These are phyloP conservation scores for Nephrocerus scutellatus DNA, from an alignment of 2,888 invertebrate species.

Conservation along the genomic window DNA sequence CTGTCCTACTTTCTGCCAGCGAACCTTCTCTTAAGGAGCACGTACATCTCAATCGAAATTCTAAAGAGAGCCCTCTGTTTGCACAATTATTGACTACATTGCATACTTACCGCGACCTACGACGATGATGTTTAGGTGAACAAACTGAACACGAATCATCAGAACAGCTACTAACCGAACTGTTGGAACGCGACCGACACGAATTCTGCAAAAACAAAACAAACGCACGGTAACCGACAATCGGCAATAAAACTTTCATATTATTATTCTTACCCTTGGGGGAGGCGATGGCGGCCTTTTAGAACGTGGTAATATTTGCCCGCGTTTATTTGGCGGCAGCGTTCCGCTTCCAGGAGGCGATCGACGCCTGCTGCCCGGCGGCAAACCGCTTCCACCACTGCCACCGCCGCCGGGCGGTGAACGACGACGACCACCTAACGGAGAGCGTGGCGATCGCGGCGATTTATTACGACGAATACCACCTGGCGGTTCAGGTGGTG, in stretches of 20 bases:
- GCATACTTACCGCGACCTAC: conserved; percentile 41
- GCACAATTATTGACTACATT: neutral
- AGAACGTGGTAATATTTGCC: conserved; percentile 44
- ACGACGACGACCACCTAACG: conserved; percentile 32
- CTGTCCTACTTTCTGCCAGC: too few species aligned
- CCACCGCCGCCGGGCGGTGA: conserved; percentile 34
- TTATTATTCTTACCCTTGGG: conserved; percentile 38
- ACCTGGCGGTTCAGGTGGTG: conserved; percentile 40
- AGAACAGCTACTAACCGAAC: conserved; percentile 73
- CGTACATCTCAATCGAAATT: too few species aligned
- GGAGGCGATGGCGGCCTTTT: conserved; percentile 48
- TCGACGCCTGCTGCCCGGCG: conserved; percentile 36
- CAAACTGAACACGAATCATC: conserved; percentile 80
- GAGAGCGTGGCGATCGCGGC: conserved; percentile 37
- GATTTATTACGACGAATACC: conserved; percentile 38
- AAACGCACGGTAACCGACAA: neutral
- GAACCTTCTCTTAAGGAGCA: too few species aligned
- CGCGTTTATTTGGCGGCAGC: conserved; percentile 30
- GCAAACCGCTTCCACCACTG: conserved; percentile 26
- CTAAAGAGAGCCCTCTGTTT: too few species aligned
- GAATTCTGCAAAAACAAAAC: conserved; percentile 28
- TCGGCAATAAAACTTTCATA: neutral
- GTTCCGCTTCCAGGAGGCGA: conserved; percentile 28
- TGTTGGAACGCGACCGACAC: conserved; percentile 63
- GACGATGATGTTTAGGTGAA: conserved; percentile 54